Base-by-base conservation (phyloP, 2,113 vertebrate genomes). In the Brachyistius frenatus region DNA sequence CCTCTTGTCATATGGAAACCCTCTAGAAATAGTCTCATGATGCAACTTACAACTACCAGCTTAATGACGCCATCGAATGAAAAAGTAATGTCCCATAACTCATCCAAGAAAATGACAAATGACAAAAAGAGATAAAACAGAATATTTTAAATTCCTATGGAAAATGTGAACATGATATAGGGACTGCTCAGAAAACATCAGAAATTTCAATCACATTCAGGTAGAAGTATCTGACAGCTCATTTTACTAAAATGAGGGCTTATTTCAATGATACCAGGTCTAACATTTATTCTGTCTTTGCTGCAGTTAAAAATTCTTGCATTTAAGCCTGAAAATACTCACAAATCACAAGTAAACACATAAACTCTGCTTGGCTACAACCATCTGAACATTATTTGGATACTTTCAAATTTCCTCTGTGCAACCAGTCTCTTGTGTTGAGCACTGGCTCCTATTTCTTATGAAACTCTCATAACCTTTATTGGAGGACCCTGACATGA, bases 11-110 rank as follows among this genome's bases (percentile, higher is more conserved):
- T 77, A 36, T 35, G 53, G 15, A 69, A 81, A 77, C 13, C 58
- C 62, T 71, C 63, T 57, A 78, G 63, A 77, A 86, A 74, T 60
- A 72, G 41, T 57, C 7, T 66, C 50, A 83, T 77, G 81, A 86
- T 81, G 67, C 41, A 66, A 74, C 56, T 39, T 62, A 66, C 31
- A 66, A 57, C 16, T 7, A 23, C 32, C 41, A 63, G 66, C 63
- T 80, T 78, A 72, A 73, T 64, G 49, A 73, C 75, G 65, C 16
- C 47, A 52, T 9, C 53, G 55, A 71, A 85, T 66, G 32, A 68
- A 72, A 66, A 47, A 71, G 30, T 1, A 13, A 16, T 57, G 61
- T 46, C 7, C 30, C 14, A 6, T 8, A 33, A 23, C 31, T 47
- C 30, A 50, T 44, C 23, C 2, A 23, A 37, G 8, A 71, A 32